Percentiles rank a stretch among this genome's conserved stretches.
These are phyloP conservation scores for Tupaia tana DNA, from an alignment of 2,113 vertebrate genomes.

Conservation along the genomic window DNA sequence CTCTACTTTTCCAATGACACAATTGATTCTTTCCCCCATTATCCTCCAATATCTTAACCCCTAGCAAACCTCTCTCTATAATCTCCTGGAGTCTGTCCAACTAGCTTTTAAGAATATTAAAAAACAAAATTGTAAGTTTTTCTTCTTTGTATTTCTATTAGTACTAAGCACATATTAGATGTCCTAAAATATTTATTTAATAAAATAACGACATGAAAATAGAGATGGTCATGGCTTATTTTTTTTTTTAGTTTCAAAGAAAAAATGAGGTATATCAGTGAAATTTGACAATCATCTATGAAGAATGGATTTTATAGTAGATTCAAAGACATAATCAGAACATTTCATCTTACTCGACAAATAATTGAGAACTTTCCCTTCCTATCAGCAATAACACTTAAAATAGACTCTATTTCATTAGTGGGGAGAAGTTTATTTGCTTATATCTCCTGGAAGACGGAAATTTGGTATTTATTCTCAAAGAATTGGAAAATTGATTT, in stretches of 20 bases:
- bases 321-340: slow-evolving; percentile 35
- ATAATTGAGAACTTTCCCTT: slow-evolving; percentile 21
- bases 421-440: slow-evolving; percentile 44
- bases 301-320: slow-evolving; percentile 36
- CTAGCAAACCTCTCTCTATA: background rate
- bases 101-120: background rate
- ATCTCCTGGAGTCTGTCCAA: background rate
- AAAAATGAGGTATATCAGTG: background rate
- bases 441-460: slow-evolving; percentile 48
- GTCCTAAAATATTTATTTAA: background rate
- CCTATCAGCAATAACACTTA: slow-evolving; percentile 23
- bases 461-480: slow-evolving; percentile 64
- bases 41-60: background rate
- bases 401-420: slow-evolving; percentile 57
- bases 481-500: slow-evolving; percentile 72
- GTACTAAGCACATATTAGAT: background rate
- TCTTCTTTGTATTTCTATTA: background rate
- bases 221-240: background rate
- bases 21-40: background rate
- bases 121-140: background rate
- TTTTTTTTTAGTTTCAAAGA: slow-evolving; percentile 20
- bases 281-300: slow-evolving; percentile 14
- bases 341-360: slow-evolving; percentile 60
- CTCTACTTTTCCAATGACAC: background rate
- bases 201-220: slow-evolving; percentile 44